Conservation (phyloP, 1,140 invertebrate genomes). For the Hylyphantes graminicola region DNA sequence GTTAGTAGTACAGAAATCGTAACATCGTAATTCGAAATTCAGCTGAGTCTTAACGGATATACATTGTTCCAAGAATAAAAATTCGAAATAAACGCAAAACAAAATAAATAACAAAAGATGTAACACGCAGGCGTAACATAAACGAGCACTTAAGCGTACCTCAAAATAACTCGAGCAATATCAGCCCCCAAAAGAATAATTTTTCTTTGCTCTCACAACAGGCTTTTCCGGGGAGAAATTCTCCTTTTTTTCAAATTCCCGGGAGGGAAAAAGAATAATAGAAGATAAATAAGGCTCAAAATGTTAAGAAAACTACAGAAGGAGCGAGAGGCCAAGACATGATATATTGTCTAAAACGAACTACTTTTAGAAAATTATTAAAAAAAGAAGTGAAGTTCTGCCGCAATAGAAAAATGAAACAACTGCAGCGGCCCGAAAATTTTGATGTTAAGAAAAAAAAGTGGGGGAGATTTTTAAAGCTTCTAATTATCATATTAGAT, state of each 20-base stretch:
- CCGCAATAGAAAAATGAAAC: slow-evolving; percentile 22
- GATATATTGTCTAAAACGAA: slow-evolving; percentile 10
- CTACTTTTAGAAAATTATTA: slow-evolving; percentile 35
- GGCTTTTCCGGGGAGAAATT: background rate
- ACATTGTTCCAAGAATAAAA: too few species aligned
- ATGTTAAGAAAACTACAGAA: slow-evolving; percentile 11
- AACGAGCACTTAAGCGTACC: slow-evolving; percentile 4
- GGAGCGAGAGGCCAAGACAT: background rate
- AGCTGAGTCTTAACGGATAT: too few species aligned
- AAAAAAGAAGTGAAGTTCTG: slow-evolving; percentile 6
- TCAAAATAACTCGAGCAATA: slow-evolving; percentile 5
- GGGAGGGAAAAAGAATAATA: slow-evolving; percentile 24
- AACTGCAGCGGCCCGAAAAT: background rate
- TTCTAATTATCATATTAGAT: too few species aligned
- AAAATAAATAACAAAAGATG: background rate
- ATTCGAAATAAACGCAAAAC: too few species aligned
- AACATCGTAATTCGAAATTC: too few species aligned
- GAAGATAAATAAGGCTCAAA: slow-evolving; percentile 23
- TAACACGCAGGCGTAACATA: slow-evolving; percentile 1
- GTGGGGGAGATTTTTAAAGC: background rate
- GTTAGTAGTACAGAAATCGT: too few species aligned
- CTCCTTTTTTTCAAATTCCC: background rate
- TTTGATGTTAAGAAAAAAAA: background rate
- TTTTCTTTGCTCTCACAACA: slow-evolving; percentile 1
- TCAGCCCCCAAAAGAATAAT: background rate